Evolutionary conservation across 2,888 invertebrate genomes (phyloP), one percentile per base, ranked within the genome.

Genomic region (Chymomyza caudatula): DNA sequence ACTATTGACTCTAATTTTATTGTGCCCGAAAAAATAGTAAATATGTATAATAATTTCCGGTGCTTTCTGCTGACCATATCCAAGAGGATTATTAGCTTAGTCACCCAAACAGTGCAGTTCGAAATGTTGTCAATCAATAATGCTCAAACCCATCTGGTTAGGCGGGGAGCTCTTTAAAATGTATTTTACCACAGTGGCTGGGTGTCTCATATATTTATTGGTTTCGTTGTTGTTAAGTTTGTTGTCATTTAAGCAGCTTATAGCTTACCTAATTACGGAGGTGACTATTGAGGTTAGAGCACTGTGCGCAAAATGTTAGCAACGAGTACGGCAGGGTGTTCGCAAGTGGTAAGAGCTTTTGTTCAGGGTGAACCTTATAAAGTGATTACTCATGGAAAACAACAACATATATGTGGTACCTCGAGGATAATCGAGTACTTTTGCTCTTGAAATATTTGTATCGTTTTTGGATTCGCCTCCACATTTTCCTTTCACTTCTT

Each of bases 221-320:
- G 53, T 68, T 63, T 66, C 62, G 58, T 60, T 60, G 49, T 22
- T 44, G 51, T 42, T 44, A 51, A 43, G 63, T 65, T 67, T 44
- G 61, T 67, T 74, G 74, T 65, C 74, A 69, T 64, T 67, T 84
- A 86, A 85, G 77, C 85, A 23, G 85, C 76, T 86, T 86, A 85
- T 73, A 70, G 78, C 74, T 75, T 78, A 72, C 73, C 75, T 84
- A 81, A 85, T 84, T 78, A 76, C 74, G 69, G 71, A 63, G 54
- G 64, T 71, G 64, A 69, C 67, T 70, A 72, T 68, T 70, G 69
- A 60, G 73, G 76, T n/a, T 67, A 68, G 66, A 56, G 47, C 63
- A 57, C 8, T 37, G 52, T 51, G 64, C 53, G 60, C 22, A 66
- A 67, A 65, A 59, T 57, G 67, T 68, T 70, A 65, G 71, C 72